Percentiles rank a stretch among this genome's conserved stretches.
These are phyloP conservation scores for Xanthia togata DNA, from an alignment of 2,888 invertebrate genomes.

Conservation along the genomic window DNA sequence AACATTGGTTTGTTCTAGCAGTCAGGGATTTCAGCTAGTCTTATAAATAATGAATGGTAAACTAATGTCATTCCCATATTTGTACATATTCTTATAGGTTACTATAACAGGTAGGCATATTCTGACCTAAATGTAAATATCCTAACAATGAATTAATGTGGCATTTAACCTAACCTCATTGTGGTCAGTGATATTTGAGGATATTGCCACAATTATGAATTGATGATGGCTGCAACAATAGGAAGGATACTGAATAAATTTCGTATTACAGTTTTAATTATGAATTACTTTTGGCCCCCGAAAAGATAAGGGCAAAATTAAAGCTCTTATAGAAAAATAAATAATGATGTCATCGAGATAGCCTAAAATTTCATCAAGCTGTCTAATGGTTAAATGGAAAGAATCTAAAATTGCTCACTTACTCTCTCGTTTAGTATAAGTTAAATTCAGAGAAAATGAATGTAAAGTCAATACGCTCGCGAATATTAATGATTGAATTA, in stretches of 20 bases:
- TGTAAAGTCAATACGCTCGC: neutral
- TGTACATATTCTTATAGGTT: neutral
- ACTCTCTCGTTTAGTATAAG: neutral
- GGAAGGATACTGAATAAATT: constrained; percentile 37
- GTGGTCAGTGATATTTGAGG: constrained; percentile 30
- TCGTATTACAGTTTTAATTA: constrained; percentile 2
- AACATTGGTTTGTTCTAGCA: neutral
- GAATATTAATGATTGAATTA: neutral
- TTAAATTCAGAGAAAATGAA: too few species aligned
- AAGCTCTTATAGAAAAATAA: neutral
- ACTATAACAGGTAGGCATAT: neutral
- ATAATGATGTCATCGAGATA: neutral
- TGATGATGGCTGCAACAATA: neutral
- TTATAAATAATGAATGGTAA: constrained; percentile 41
- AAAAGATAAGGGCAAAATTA: neutral
- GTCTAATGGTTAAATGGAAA: neutral
- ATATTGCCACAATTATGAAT: constrained; percentile 32
- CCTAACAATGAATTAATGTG: constrained; percentile 7
- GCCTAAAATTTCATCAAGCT: neutral
- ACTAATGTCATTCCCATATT: constrained; percentile 20
- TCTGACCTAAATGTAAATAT: constrained; percentile 20
- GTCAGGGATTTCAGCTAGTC: constrained; percentile 23
- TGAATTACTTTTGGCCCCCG: neutral
- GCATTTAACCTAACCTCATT: constrained; percentile 2
- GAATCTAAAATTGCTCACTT: neutral